Evolutionary conservation across 2,888 invertebrate genomes (phyloP).

Genomic region (Stenurella melanura): DNA sequence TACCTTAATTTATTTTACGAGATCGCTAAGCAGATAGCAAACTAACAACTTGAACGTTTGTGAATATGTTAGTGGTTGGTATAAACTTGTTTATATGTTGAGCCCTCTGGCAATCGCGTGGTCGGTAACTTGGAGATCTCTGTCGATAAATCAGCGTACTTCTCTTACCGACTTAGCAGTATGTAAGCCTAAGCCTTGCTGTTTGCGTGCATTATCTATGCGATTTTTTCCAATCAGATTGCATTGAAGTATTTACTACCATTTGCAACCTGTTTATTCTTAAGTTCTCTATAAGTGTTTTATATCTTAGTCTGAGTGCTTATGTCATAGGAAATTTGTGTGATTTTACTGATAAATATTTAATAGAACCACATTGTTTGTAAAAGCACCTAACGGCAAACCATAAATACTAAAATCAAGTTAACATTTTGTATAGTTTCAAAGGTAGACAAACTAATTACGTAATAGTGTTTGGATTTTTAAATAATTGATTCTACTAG

Average conservation of each 20-base stretch:
- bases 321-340: background rate
- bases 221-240: conserved; percentile 59
- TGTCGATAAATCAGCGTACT: conserved; percentile 57
- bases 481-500: too few relatives aligned
- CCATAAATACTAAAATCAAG: too few relatives aligned
- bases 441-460: too few relatives aligned
- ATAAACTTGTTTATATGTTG: conserved; percentile 67
- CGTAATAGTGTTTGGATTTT: too few relatives aligned
- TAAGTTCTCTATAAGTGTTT: conserved; percentile 42
- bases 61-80: conserved; percentile 67
- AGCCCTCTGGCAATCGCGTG: conserved; percentile 57
- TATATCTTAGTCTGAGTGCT: conserved; percentile 25
- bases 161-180: conserved; percentile 47
- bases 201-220: conserved; percentile 59
- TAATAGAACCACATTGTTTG: too few relatives aligned
- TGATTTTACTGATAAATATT: background rate
- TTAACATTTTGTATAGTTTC: too few relatives aligned
- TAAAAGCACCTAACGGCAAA: too few relatives aligned
- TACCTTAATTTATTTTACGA: conserved; percentile 73
- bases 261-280: conserved; percentile 47
- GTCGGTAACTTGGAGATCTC: conserved; percentile 54
- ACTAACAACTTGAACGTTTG: conserved; percentile 69
- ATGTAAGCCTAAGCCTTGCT: conserved; percentile 47
- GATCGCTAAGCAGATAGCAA: conserved; percentile 68
- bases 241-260: conserved; percentile 60